Evolutionary conservation across 2,888 invertebrate genomes (phyloP), one percentile per base, ranked within the genome.

Genomic region (Leptinotarsa peninsularis): DNA sequence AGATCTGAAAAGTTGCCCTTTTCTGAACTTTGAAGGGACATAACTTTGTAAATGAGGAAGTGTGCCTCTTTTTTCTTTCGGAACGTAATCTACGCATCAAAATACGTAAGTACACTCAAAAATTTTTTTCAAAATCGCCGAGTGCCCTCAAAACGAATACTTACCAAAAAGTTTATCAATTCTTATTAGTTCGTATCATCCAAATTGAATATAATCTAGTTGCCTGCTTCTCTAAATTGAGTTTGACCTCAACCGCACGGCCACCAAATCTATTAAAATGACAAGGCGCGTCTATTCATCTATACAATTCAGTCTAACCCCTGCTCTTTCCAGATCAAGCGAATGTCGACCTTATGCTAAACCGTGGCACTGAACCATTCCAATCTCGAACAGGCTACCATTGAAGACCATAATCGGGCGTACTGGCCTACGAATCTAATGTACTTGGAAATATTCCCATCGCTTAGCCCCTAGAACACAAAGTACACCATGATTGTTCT

Each of bases 401-500:
- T 58, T 23, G 58, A 58, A 4, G 58, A 15, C 21, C 23, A 58
- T 4, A 23, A 4, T 58, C 58, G 58, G 21, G 14, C 27, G 58
- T 23, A 15, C 5, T 4, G 58, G 27, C 15, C 58, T 58, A 23
- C 14, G 23, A 23, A 58, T 58, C 58, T 58, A 58, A 23, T 58
- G 18, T 49, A 23, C 58, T 67, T 68, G 27, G 49, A 21, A 68
- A 73, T 73, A 68, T 73, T 69, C 69, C 69, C 69, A 69, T 54
- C 67, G 67, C 21, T 17, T 67, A 21, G 67, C n/a, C 50, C 50
- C 49, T 49, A 33, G 69, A 58, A 58, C 4, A 52, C 52, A 49
- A 49, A 67, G 49, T 67, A 56, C 33, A 15, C 17, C 43, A n/a
- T 27, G 43, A 52, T 56, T 69, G 56, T 43, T 69, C 69, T 68